Base-by-base conservation (phyloP, 2,888 invertebrate species). In the Andrena trimmerana region DNA sequence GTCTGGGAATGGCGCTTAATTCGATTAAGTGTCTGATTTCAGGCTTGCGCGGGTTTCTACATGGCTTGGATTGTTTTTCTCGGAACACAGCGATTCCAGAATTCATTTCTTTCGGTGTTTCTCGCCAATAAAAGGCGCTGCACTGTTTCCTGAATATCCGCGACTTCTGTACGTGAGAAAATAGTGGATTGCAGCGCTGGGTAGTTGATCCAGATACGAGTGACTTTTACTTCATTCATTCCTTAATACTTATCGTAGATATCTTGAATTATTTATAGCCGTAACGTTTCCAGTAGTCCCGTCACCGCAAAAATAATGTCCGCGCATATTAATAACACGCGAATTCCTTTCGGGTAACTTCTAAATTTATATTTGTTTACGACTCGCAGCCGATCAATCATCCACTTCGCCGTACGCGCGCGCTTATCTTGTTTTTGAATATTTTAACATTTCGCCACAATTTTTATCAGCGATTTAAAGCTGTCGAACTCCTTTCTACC, bases 401-500 rank as follows among this genome's bases (percentile, higher is more conserved):
- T 81, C 63, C 57, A n/a, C 67, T 59, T 59, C 36, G 59, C 57
- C 16, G 20, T 42, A 31, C 16, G 60, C 8, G 36, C 13, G 16
- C 66, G 63, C 72, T 72, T 78, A 72, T 68, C 63, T 71, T 72
- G 67, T 36, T n/a, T 20, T 20, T 29, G 81, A 68, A 78, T 78
- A 72, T 81, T 78, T 78, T 68, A 68, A 81, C 72, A 78, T 78
- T 81, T 81, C 63, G 29, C 78, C 24, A 16, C 2, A 13, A 48
- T 78, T 78, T 81, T 81, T 81, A 50, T 27, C 33, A 20, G 16
- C 50, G 29, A 62, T 68, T 67, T 68, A 62, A 72, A 67, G 78
- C 72, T 36, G 78, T 63, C 68, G 78, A 65, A 78, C 81, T 48
- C 81, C 81, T 81, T 81, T 81, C 81, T 81, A 81, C 72, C 57